These are phyloP conservation scores for Clarias magur DNA, from an alignment of 2,113 vertebrate genomes.

Conservation along the genomic window DNA sequence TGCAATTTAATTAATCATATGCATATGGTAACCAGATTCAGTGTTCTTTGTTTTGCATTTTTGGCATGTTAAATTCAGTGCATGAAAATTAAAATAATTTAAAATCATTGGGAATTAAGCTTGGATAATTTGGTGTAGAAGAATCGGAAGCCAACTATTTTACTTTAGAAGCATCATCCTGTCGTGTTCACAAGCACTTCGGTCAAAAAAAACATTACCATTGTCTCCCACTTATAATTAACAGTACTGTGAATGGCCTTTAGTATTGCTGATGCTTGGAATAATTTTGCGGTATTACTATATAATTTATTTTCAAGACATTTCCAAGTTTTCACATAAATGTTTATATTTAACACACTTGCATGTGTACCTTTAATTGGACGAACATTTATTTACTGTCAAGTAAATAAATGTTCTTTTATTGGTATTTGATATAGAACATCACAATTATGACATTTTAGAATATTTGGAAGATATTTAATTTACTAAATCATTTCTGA, in stretches of 20 bases:
- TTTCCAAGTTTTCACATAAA: neutral
- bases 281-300: neutral
- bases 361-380: neutral
- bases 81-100: slow-evolving; percentile 1
- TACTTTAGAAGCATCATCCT: neutral
- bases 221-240: neutral
- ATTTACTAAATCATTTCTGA: too few relatives aligned
- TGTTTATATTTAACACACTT: neutral
- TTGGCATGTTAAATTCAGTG: neutral
- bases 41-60: neutral
- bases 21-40: neutral
- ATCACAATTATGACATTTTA: neutral
- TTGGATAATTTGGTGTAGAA: neutral
- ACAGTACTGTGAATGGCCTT: neutral
- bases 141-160: neutral
- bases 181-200: neutral
- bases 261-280: neutral
- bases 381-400: neutral
- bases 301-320: neutral
- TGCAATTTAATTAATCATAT: neutral
- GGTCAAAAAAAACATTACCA: neutral
- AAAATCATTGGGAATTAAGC: neutral
- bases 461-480: too few relatives aligned
- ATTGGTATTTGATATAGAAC: neutral
- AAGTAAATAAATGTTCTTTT: neutral